Conservation (phyloP, 2,888 invertebrate species). For the Netelia virgata region DNA sequence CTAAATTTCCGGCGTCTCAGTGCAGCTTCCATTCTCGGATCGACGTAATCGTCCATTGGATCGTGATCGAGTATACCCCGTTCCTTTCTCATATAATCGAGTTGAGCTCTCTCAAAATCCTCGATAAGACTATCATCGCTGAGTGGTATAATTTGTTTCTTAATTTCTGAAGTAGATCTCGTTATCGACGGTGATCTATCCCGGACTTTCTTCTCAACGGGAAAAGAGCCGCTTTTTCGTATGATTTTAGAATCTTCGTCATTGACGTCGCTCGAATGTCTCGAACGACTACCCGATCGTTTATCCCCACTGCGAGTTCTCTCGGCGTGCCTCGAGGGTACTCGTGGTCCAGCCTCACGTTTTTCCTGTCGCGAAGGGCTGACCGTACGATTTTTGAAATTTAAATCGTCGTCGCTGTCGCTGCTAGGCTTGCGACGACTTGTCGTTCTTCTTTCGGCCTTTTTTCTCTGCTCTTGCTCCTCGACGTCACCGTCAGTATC, state of each 20-base stretch:
- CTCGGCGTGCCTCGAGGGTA: slow-evolving; percentile 32
- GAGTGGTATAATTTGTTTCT: slow-evolving; percentile 82
- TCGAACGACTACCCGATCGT: background rate
- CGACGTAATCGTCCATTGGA: slow-evolving; percentile 65
- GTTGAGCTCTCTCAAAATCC: slow-evolving; percentile 78
- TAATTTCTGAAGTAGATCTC: slow-evolving; percentile 71
- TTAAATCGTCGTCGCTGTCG: slow-evolving; percentile 51
- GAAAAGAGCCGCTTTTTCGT: slow-evolving; percentile 82
- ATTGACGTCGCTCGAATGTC: slow-evolving; percentile 14
- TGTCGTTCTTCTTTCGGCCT: slow-evolving; percentile 54
- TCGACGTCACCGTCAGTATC: slow-evolving; percentile 68
- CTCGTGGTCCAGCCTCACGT: slow-evolving; percentile 36
- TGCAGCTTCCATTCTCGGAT: slow-evolving; percentile 63
- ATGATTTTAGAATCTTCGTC: slow-evolving; percentile 73
- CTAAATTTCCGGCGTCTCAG: slow-evolving; percentile 75
- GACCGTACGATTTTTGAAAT: slow-evolving; percentile 5
- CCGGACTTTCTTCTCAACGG: slow-evolving; percentile 24
- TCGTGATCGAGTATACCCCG: slow-evolving; percentile 76
- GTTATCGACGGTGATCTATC: slow-evolving; percentile 23
- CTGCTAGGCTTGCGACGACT: slow-evolving; percentile 57
- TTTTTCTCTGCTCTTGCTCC: slow-evolving; percentile 38
- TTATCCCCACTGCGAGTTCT: slow-evolving; percentile 24
- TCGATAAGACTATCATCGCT: slow-evolving; percentile 77
- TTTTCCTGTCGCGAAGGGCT: slow-evolving; percentile 35
- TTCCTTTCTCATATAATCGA: slow-evolving; percentile 72